Conservation (phyloP, 2,113 vertebrate genomes). For the Anguilla japonica region DNA sequence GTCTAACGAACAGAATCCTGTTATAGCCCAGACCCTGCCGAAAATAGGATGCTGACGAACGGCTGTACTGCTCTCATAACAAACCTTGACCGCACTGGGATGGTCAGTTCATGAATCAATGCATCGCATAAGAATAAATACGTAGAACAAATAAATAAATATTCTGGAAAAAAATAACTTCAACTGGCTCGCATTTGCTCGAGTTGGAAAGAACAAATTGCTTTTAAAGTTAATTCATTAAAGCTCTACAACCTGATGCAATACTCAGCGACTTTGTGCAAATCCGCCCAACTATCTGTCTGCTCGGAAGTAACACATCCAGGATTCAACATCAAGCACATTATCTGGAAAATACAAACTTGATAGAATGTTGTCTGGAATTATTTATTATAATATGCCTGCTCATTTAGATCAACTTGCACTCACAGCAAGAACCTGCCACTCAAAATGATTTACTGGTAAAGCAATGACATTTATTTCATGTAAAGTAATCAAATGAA, state of each 20-base stretch:
- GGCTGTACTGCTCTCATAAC: background rate
- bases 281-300: background rate
- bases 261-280: background rate
- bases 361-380: background rate
- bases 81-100: background rate
- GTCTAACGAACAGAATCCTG: slow-evolving; percentile 5
- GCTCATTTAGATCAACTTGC: background rate
- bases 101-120: background rate
- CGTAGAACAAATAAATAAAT: background rate
- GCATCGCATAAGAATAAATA: background rate
- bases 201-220: background rate
- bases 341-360: background rate
- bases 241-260: slow-evolving; percentile 3
- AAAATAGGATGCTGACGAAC: background rate
- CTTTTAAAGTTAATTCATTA: background rate
- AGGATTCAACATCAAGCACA: background rate
- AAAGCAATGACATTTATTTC: background rate
- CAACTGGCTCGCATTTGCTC: background rate
- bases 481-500: background rate
- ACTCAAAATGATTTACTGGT: background rate
- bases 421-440: background rate
- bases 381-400: background rate
- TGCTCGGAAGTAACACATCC: background rate
- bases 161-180: background rate
- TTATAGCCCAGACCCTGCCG: background rate